Conservation (phyloP, 2,797 vertebrate species). For the Rachycentron canadum region DNA sequence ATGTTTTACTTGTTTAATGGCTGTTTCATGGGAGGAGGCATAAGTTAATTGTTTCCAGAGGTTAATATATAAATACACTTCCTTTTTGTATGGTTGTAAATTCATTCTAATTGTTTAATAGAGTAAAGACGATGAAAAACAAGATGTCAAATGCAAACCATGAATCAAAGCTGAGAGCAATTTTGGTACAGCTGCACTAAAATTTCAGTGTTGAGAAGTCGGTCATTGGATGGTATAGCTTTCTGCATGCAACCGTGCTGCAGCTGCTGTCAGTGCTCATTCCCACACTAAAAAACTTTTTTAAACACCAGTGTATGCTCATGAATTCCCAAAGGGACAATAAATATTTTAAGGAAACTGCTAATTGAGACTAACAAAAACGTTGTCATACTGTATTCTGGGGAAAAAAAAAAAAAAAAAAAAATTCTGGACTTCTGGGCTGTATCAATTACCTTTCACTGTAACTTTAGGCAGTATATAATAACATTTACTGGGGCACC, state of each 20-base stretch:
- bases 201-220: slow-evolving; percentile 7
- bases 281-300: slow-evolving; percentile 25
- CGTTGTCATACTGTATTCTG: slow-evolving; percentile 55
- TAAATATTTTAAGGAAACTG: slow-evolving; percentile 49
- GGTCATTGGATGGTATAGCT: slow-evolving; percentile 21
- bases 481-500: slow-evolving; percentile 46
- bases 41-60: slow-evolving; percentile 73
- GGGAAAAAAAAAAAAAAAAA: slow-evolving; percentile 16
- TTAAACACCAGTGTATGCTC: slow-evolving; percentile 45
- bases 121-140: slow-evolving; percentile 61
- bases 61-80: slow-evolving; percentile 80
- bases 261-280: slow-evolving; percentile 53
- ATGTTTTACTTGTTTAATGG: slow-evolving; percentile 59
- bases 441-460: slow-evolving; percentile 52
- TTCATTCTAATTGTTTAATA: slow-evolving; percentile 60
- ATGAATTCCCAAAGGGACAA: slow-evolving; percentile 70
- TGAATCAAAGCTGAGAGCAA: slow-evolving; percentile 27
- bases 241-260: slow-evolving; percentile 60
- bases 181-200: slow-evolving; percentile 33
- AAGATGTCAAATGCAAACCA: slow-evolving; percentile 41
- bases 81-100: slow-evolving; percentile 73
- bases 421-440: slow-evolving; percentile 48
- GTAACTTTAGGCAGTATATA: slow-evolving; percentile 40
- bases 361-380: slow-evolving; percentile 38
- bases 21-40: slow-evolving; percentile 61